Evolutionary conservation across 64 coral and sea anemone species (phyloP).

Genomic region (Dendronephthya gigantea): DNA sequence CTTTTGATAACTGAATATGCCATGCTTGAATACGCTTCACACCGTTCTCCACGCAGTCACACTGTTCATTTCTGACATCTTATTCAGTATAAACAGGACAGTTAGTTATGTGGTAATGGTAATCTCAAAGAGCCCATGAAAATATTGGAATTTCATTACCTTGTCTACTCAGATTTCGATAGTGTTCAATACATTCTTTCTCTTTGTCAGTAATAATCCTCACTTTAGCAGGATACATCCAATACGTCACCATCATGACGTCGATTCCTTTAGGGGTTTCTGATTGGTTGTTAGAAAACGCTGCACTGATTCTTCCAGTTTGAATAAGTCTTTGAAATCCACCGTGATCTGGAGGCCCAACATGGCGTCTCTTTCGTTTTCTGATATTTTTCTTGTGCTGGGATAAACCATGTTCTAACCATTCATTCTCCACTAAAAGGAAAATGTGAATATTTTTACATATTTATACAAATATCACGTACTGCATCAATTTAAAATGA

Average conservation of each 20-base stretch:
- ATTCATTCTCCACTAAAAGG: constrained; percentile 22
- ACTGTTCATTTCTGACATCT: too few relatives aligned
- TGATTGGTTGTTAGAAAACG: constrained; percentile 37
- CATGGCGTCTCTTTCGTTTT: constrained; percentile 27
- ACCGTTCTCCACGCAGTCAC: too few relatives aligned
- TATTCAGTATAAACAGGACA: too few relatives aligned
- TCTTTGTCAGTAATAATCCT: constrained; percentile 74
- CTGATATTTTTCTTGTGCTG: not conserved
- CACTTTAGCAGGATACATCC: constrained; percentile 97
- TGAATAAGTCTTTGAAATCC: constrained; percentile 89
- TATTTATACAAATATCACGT: not conserved
- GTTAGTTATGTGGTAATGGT: too few relatives aligned
- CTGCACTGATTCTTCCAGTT: constrained; percentile 51
- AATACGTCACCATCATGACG: constrained; percentile 76
- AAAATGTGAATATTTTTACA: not conserved
- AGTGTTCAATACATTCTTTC: constrained; percentile 82
- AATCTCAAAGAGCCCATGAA: too few relatives aligned
- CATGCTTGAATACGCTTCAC: too few relatives aligned
- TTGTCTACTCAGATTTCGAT: constrained; percentile 64
- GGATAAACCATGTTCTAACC: constrained; percentile 28
- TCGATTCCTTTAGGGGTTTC: constrained; percentile 64
- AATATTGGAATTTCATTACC: constrained; percentile 40
- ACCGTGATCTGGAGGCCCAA: constrained; percentile 86
- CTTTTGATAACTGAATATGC: too few relatives aligned
- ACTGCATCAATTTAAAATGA: too few relatives aligned